phyloP scores from a whole-genome alignment of 2,888 invertebrate genomes.

The Baronia brevicornis region DNA sequence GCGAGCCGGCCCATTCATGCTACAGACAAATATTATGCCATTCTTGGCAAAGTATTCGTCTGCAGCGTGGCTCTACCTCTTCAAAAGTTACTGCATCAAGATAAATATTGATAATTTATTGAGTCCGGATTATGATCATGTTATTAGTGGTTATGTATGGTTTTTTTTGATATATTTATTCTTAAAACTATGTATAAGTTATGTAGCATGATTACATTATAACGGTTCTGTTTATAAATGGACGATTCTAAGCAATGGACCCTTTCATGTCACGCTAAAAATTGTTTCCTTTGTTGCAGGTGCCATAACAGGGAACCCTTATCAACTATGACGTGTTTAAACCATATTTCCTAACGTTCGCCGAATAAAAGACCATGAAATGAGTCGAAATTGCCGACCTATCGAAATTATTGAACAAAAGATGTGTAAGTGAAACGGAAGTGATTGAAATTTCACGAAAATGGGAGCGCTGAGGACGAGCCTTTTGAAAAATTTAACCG shows the following conservation, averaged over 20 bases:
- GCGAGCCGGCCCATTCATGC: too few species aligned
- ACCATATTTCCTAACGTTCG: constrained; percentile 12
- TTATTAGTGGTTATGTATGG: too few species aligned
- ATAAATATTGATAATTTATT: too few species aligned
- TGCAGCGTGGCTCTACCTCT: too few species aligned
- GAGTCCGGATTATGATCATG: too few species aligned
- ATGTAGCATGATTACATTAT: too few species aligned
- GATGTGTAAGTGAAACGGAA: constrained; percentile 17
- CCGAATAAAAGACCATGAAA: constrained; percentile 8
- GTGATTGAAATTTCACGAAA: constrained; percentile 20
- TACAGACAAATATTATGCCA: too few species aligned
- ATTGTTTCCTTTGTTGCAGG: constrained; percentile 52
- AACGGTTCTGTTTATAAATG: too few species aligned
- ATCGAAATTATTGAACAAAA: constrained; percentile 21
- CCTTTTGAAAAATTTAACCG: constrained; percentile 30
- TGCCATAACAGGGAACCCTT: constrained; percentile 26
- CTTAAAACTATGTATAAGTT: too few species aligned
- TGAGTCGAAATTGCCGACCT: constrained; percentile 10
- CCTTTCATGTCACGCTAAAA: constrained; percentile 20
- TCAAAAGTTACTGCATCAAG: too few species aligned
- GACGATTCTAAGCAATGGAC: constrained; percentile 4
- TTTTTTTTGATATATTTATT: too few species aligned
- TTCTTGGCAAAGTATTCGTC: too few species aligned
- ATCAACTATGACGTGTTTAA: constrained; percentile 24
- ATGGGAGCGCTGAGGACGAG: constrained; percentile 44